Conservation (phyloP, 2,113 vertebrate genomes). For the Clarias batrachus region DNA sequence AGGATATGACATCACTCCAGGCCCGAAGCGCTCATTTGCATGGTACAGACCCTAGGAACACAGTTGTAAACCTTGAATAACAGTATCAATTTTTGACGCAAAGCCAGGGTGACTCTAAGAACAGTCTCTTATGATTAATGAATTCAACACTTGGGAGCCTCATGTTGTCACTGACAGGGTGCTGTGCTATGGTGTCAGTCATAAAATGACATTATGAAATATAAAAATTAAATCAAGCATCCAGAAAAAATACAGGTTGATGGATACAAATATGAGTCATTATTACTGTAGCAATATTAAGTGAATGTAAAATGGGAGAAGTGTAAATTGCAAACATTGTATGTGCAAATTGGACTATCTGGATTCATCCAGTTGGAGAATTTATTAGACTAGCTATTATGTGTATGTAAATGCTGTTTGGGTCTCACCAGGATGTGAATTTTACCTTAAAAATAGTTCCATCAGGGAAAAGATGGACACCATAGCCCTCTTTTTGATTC, state of each 20-base stretch:
- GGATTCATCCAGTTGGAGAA: not conserved
- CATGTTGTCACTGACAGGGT: not conserved
- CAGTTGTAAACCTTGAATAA: not conserved
- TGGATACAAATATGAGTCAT: not conserved
- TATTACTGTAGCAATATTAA: not conserved
- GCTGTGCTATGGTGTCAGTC: no score
- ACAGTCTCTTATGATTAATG: not conserved
- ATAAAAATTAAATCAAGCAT: not conserved
- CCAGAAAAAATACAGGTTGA: not conserved
- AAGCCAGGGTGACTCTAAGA: not conserved
- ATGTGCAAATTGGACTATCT: not conserved
- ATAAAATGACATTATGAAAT: not conserved
- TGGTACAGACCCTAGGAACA: conserved; percentile 80
- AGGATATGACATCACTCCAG: conserved; percentile 74
- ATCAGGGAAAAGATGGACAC: conserved; percentile 68
- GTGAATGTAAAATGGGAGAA: not conserved
- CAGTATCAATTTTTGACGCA: not conserved
- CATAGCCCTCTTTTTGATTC: conserved; percentile 82
- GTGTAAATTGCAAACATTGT: not conserved
- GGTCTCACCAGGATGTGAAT: not conserved
- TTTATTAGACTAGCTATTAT: not conserved
- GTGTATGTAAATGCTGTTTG: not conserved
- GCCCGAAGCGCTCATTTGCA: conserved; percentile 77
- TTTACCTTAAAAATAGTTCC: conserved; percentile 78
- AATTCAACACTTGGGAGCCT: not conserved